phyloP scores from a whole-genome alignment of 2,888 invertebrate genomes.

The Chromoteleia sp. region DNA sequence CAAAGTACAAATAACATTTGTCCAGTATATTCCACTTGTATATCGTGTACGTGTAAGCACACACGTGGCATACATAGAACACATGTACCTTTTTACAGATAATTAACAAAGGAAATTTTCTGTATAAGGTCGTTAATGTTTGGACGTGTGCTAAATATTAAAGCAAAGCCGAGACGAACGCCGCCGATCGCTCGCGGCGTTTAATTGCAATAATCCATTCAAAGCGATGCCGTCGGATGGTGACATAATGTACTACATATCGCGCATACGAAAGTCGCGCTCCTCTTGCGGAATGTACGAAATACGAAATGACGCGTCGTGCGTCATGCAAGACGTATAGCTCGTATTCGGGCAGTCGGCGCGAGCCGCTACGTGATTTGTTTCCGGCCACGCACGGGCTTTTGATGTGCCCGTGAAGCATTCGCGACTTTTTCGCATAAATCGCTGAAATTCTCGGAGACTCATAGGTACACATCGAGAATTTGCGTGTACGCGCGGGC shows the following conservation, averaged over 20 bases:
- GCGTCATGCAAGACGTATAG: constrained; percentile 62
- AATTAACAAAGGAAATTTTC: no score
- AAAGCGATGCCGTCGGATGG: constrained; percentile 62
- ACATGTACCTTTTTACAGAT: no score
- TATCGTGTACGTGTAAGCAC: no score
- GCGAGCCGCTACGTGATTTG: constrained; percentile 76
- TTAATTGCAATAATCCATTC: constrained; percentile 43
- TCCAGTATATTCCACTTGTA: no score
- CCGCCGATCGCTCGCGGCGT: constrained; percentile 4
- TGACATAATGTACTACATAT: constrained; percentile 78
- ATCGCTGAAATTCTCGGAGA: constrained; percentile 70
- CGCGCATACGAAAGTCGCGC: constrained; percentile 74
- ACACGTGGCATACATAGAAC: no score
- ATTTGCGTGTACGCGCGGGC: constrained; percentile 19
- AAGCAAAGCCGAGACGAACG: not conserved
- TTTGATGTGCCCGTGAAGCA: constrained; percentile 76
- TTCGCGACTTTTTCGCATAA: constrained; percentile 77
- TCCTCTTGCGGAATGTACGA: constrained; percentile 61
- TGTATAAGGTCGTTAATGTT: not conserved
- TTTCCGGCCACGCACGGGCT: constrained; percentile 58
- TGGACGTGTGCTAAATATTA: not conserved
- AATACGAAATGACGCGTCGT: constrained; percentile 60
- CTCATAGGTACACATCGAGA: constrained; percentile 24
- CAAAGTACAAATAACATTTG: no score
- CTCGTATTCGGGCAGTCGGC: constrained; percentile 58